These are phyloP conservation scores for Diaphora mendica DNA, from an alignment of 2,888 invertebrate genomes.

Conservation along the genomic window DNA sequence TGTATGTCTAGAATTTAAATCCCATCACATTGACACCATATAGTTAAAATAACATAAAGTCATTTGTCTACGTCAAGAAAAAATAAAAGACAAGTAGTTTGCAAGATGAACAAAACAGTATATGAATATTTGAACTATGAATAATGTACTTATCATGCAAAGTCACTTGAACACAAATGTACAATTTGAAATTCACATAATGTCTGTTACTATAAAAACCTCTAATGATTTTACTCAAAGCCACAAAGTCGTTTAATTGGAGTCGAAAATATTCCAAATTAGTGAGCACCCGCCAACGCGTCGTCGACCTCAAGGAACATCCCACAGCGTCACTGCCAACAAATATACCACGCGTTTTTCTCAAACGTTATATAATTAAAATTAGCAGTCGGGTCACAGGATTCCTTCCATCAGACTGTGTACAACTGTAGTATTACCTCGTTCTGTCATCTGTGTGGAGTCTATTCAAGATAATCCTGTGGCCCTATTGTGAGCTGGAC, in stretches of 20 bases:
- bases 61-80: no score
- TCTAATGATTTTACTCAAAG: conserved; percentile 13
- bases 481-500: conserved; percentile 49
- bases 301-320: conserved; percentile 19
- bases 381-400: conserved; percentile 34
- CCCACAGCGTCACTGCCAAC: conserved; percentile 39
- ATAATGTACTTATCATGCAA: no score
- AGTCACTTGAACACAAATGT: no score
- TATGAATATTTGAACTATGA: no score
- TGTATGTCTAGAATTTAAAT: no score
- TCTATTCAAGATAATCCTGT: conserved; percentile 49
- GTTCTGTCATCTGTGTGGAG: conserved; percentile 27
- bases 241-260: conserved; percentile 40
- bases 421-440: conserved; percentile 38
- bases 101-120: no score
- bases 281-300: conserved; percentile 16
- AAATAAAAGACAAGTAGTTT: no score
- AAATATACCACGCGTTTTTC: conserved; percentile 48
- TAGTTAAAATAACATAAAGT: no score
- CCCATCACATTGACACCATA: no score
- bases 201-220: not conserved
- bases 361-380: conserved; percentile 47
- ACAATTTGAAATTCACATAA: not conserved
- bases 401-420: conserved; percentile 39
- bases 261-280: conserved; percentile 38